Evolutionary conservation across 2,113 vertebrate genomes (phyloP).

Genomic region (Labeo rohita): DNA sequence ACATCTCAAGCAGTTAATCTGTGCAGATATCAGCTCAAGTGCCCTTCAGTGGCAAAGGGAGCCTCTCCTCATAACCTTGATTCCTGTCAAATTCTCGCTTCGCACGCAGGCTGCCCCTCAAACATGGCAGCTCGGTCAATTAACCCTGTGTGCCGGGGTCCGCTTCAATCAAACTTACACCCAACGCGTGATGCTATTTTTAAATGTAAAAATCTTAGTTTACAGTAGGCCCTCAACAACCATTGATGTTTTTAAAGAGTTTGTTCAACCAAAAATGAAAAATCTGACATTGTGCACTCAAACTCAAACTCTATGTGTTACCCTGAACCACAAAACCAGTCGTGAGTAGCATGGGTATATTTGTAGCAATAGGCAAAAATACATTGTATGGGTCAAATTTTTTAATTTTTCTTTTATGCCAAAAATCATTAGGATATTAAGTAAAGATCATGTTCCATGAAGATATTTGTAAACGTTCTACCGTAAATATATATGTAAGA

Average conservation of each 20-base stretch:
- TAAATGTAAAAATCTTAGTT: neutral
- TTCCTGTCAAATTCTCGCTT: constrained; percentile 39
- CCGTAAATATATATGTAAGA: too few species aligned
- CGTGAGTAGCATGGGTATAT: too few species aligned
- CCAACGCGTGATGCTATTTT: neutral
- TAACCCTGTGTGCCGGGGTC: constrained; percentile 36
- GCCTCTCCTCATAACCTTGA: constrained; percentile 60
- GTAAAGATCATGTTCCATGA: too few species aligned
- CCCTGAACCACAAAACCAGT: too few species aligned
- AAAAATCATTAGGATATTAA: too few species aligned
- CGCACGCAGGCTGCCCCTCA: constrained; percentile 13
- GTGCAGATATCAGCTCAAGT: constrained; percentile 78
- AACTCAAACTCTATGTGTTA: neutral
- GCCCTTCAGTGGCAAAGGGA: constrained; percentile 70
- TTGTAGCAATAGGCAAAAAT: too few species aligned
- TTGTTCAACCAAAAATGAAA: neutral
- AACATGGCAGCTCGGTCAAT: constrained; percentile 47
- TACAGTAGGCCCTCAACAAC: neutral
- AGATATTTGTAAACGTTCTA: too few species aligned
- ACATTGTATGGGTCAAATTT: too few species aligned
- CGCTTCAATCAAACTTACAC: neutral
- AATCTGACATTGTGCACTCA: neutral
- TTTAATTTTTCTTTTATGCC: too few species aligned
- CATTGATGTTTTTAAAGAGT: constrained; percentile 1
- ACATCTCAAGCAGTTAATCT: constrained; percentile 82